A percentile compares a stretch with the other conserved stretches of the same genome.
phyloP scores from a whole-genome alignment of 2,888 invertebrate genomes.

The Papilio elwesi region DNA sequence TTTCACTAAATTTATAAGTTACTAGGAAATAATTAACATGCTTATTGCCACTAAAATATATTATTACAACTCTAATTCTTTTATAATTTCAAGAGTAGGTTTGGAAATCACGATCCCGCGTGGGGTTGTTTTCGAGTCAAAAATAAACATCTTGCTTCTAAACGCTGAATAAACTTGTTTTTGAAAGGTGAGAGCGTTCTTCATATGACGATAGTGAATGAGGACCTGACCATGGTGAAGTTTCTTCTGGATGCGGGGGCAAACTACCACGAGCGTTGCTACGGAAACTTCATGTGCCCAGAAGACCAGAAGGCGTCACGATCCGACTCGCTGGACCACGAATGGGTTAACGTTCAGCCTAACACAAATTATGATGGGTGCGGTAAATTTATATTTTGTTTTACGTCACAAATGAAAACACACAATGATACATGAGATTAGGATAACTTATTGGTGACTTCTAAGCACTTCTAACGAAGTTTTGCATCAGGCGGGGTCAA shows the following conservation, averaged over 20 bases:
- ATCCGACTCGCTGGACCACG: conserved; percentile 94
- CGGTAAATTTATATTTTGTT: conserved; percentile 33
- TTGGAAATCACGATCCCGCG: too few relatives aligned
- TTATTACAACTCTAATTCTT: too few relatives aligned
- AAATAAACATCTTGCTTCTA: background rate
- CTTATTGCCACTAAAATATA: too few relatives aligned
- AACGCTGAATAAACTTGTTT: background rate
- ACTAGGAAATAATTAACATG: too few relatives aligned
- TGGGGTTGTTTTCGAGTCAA: background rate
- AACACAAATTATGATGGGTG: conserved; percentile 94
- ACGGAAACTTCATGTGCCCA: conserved; percentile 98
- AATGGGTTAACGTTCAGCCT: conserved; percentile 92
- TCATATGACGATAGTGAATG: conserved; percentile 99
- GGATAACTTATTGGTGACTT: too few relatives aligned
- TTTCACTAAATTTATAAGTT: too few relatives aligned
- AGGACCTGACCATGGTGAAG: conserved; percentile 99
- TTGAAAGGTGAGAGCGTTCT: conserved; percentile 93
- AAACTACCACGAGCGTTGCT: conserved; percentile 96
- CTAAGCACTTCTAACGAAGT: too few relatives aligned
- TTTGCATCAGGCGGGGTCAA: too few relatives aligned
- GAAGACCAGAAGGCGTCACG: conserved; percentile 98
- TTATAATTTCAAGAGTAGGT: too few relatives aligned
- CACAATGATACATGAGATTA: too few relatives aligned
- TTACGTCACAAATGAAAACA: background rate
- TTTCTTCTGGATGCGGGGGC: conserved; percentile 96